Conservation (phyloP, 2,113 vertebrate genomes). For the Tupaia chinensis region DNA sequence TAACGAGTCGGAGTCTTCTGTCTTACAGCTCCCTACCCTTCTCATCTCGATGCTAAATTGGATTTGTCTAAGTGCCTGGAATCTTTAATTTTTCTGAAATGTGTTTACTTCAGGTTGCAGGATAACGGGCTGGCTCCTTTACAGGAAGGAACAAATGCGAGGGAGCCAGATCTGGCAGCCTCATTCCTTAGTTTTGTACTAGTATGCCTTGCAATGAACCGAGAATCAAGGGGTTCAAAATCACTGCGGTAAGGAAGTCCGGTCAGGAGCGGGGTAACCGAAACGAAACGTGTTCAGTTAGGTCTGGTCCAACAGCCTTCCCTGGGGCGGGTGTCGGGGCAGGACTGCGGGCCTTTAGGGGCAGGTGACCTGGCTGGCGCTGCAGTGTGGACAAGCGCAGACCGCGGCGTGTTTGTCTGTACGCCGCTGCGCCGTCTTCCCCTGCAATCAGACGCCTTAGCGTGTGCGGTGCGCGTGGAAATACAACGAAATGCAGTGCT, state of each 20-base stretch:
- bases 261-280: not conserved
- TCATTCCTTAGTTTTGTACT: not conserved
- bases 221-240: not conserved
- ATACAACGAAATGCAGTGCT: not conserved
- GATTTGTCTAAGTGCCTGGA: not conserved
- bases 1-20: not conserved
- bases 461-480: not conserved
- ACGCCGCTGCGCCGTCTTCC: not conserved
- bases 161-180: not conserved
- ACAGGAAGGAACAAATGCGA: not conserved
- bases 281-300: not conserved
- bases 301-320: not conserved
- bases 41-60: constrained; percentile 17
- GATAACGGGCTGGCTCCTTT: not conserved
- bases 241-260: not conserved
- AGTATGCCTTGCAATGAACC: not conserved
- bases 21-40: not conserved
- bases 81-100: constrained; percentile 50
- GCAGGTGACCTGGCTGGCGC: no score
- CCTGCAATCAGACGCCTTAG: not conserved
- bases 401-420: not conserved
- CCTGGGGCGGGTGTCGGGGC: not conserved
- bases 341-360: no score
- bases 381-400: not conserved
- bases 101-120: not conserved